Conservation (phyloP, 2,113 vertebrate species). For the Oncorhynchus clarkii region DNA sequence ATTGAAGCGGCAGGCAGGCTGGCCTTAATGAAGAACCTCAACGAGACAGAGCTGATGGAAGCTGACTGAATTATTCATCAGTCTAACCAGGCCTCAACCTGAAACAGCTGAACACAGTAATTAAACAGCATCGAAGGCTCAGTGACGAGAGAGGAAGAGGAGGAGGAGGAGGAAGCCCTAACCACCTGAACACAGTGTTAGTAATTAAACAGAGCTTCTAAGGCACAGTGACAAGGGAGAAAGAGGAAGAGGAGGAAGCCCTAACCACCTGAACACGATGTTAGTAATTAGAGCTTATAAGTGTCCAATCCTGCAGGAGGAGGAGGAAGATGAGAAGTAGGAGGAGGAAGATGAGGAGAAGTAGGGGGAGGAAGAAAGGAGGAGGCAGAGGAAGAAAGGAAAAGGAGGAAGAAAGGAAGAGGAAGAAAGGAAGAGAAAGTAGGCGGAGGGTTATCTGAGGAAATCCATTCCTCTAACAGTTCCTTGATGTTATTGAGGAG, state of each 20-base stretch:
- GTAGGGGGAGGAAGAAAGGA: too few relatives aligned
- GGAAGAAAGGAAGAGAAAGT: background rate
- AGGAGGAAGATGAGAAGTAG: background rate
- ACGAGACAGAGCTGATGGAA: constrained; percentile 80
- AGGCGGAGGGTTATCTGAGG: constrained; percentile 53
- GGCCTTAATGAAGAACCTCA: constrained; percentile 89
- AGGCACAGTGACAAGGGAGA: background rate
- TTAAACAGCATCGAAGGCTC: too few relatives aligned
- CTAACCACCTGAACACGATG: too few relatives aligned
- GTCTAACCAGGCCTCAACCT: constrained; percentile 14
- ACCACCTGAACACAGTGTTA: constrained; percentile 85
- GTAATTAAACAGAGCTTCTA: constrained; percentile 9
- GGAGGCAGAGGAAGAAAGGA: too few relatives aligned
- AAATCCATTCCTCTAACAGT: constrained; percentile 64
- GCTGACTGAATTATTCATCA: constrained; percentile 90
- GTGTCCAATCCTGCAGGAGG: constrained; percentile 21
- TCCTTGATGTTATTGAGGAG: constrained; percentile 64
- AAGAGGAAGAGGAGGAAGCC: too few relatives aligned
- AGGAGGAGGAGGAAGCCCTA: constrained; percentile 60
- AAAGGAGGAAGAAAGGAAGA: accelerated
- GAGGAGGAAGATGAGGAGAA: background rate
- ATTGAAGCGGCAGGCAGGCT: constrained; percentile 78
- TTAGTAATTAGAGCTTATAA: too few relatives aligned
- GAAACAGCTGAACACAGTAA: too few relatives aligned
- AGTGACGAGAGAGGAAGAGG: too few relatives aligned